Evolutionary conservation across 2,797 vertebrate species (phyloP).

Genomic region (Aphelocoma californica): DNA sequence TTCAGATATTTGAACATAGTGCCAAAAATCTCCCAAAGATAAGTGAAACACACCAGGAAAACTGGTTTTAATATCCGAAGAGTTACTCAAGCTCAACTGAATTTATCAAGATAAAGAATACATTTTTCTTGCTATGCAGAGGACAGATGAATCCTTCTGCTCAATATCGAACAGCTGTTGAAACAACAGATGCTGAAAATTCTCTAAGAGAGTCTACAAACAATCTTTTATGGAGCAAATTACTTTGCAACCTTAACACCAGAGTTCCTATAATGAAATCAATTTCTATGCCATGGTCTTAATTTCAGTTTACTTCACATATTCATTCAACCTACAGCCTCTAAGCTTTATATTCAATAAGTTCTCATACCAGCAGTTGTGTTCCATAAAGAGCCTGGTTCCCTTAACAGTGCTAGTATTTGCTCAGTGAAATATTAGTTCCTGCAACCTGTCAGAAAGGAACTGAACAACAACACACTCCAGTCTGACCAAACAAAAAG

Average conservation of each 20-base stretch:
- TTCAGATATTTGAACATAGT: not conserved
- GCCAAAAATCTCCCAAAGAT: constrained; percentile 43
- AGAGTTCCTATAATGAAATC: not conserved
- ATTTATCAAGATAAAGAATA: constrained; percentile 48
- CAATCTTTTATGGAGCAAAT: not conserved
- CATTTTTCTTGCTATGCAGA: constrained; percentile 8
- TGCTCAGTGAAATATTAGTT: not conserved
- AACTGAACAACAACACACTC: not conserved
- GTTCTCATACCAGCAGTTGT: not conserved
- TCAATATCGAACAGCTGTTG: constrained; percentile 30
- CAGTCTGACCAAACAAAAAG: not conserved
- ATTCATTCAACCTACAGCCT: not conserved
- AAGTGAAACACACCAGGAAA: constrained; percentile 36
- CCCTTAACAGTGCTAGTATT: not conserved
- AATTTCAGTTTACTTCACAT: not conserved
- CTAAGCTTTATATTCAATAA: not conserved
- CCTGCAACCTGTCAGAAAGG: not conserved
- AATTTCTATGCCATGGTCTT: not conserved
- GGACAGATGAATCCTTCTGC: not conserved
- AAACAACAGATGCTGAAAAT: constrained; percentile 13
- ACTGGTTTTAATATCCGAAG: constrained; percentile 33
- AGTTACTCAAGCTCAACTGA: constrained; percentile 27
- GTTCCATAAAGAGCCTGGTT: not conserved
- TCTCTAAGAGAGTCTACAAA: not conserved
- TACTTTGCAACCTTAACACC: not conserved